Percentiles rank a stretch among this genome's conserved stretches.
phyloP scores from a whole-genome alignment of 2,113 vertebrate genomes.

The Corvus hawaiiensis region DNA sequence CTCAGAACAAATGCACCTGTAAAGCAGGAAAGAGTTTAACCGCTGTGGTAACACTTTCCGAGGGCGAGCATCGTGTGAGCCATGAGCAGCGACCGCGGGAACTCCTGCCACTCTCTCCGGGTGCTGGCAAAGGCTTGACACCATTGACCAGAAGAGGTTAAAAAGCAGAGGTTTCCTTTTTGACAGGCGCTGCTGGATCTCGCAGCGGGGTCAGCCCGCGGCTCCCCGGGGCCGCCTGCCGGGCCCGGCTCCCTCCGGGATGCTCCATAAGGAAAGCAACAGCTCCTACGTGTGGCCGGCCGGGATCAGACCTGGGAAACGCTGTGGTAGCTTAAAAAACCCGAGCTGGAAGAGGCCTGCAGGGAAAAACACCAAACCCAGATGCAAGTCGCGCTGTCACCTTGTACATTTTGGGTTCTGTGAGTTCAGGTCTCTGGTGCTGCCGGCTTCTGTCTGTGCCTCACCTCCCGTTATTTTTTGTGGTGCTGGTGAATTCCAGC shows the following conservation, averaged over 20 bases:
- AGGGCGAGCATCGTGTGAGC: neutral
- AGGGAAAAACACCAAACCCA: neutral
- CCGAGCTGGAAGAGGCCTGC: rapidly evolving
- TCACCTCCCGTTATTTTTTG: rapidly evolving
- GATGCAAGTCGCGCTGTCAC: rapidly evolving
- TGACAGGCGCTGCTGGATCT: rapidly evolving
- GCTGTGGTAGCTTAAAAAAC: rapidly evolving
- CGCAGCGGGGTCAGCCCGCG: neutral
- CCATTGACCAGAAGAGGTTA: neutral
- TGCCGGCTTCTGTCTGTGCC: neutral
- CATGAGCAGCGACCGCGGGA: neutral
- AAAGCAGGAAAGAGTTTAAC: neutral
- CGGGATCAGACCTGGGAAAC: rapidly evolving
- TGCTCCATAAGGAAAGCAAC: neutral
- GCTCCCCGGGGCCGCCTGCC: constrained; percentile 42
- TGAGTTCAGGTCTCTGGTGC: neutral
- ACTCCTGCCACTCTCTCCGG: neutral
- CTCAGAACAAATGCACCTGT: neutral
- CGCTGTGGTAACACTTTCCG: rapidly evolving
- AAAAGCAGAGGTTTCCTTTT: neutral
- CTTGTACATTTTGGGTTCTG: rapidly evolving
- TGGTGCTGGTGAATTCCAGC: neutral
- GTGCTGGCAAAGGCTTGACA: neutral
- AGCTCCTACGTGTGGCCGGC: neutral
- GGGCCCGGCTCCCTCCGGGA: neutral